These are phyloP conservation scores for Rattus rattus DNA, from an alignment of 2,113 vertebrate genomes.

Conservation along the genomic window DNA sequence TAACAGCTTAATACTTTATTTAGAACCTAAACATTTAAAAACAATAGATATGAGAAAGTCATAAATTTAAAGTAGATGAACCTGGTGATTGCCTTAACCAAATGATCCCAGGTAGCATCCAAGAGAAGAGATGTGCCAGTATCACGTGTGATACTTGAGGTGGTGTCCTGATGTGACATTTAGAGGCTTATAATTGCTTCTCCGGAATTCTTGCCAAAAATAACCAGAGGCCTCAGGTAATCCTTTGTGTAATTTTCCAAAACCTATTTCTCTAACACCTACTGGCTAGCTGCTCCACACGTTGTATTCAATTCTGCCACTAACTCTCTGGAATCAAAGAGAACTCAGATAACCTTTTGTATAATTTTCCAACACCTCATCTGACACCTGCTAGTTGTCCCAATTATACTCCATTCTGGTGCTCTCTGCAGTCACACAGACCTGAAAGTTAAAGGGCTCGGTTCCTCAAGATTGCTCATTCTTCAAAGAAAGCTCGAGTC, in stretches of 20 bases:
- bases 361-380: background rate
- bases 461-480: background rate
- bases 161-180: background rate
- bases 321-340: background rate
- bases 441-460: background rate
- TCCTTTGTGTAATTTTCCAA: conserved; percentile 3
- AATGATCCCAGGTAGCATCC: background rate
- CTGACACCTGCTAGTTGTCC: background rate
- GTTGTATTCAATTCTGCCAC: background rate
- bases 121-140: background rate
- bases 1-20: conserved; percentile 32
- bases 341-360: background rate
- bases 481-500: background rate
- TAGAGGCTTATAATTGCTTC: background rate
- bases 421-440: background rate
- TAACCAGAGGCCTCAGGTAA: background rate
- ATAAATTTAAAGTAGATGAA: background rate
- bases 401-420: background rate
- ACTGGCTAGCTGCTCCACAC: background rate
- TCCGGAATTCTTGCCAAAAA: background rate
- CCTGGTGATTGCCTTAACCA: background rate
- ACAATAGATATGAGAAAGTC: background rate
- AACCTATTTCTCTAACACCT: background rate
- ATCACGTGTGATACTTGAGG: background rate
- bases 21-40: conserved; percentile 39